A percentile compares a stretch with the other conserved stretches of the same genome.
phyloP scores from a whole-genome alignment of 2,888 invertebrate species.

The Anaspis maculata region DNA sequence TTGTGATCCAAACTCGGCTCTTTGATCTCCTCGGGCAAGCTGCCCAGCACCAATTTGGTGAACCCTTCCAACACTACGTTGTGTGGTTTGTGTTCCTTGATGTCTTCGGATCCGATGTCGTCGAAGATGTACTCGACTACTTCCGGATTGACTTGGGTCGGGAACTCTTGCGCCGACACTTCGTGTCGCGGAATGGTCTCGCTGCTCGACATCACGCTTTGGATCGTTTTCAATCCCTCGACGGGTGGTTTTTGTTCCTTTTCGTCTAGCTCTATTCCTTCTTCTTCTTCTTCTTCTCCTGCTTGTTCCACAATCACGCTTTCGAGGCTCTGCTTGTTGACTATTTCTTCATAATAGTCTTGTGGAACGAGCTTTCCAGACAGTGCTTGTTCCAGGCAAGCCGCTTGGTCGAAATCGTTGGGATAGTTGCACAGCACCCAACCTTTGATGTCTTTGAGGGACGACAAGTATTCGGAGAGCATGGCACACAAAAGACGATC shows the following conservation, averaged over 20 bases:
- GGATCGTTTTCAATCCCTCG: not conserved
- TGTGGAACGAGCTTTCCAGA: constrained; percentile 47
- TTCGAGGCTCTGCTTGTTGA: constrained; percentile 38
- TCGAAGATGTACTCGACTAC: too few species aligned
- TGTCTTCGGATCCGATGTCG: too few species aligned
- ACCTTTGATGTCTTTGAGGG: constrained; percentile 38
- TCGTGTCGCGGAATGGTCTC: too few species aligned
- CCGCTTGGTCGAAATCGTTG: constrained; percentile 49
- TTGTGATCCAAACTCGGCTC: too few species aligned
- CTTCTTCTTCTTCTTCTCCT: constrained; percentile 11
- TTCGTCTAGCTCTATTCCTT: not conserved
- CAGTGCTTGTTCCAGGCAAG: constrained; percentile 51
- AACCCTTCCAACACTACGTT: too few species aligned
- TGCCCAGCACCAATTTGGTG: too few species aligned
- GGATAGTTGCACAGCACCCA: constrained; percentile 62
- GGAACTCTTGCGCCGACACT: too few species aligned
- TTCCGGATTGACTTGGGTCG: too few species aligned
- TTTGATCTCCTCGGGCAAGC: too few species aligned
- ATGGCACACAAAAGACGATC: constrained; percentile 50
- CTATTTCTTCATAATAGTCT: constrained; percentile 30
- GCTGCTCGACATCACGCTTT: too few species aligned
- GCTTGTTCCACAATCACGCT: constrained; percentile 23
- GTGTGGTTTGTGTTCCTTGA: too few species aligned
- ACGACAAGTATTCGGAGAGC: constrained; percentile 52
- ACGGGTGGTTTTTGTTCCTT: not conserved